Percentiles rank a stretch among this genome's conserved stretches.
These are phyloP conservation scores for Forficula auricularia DNA, from an alignment of 1,140 invertebrate species.

Conservation along the genomic window DNA sequence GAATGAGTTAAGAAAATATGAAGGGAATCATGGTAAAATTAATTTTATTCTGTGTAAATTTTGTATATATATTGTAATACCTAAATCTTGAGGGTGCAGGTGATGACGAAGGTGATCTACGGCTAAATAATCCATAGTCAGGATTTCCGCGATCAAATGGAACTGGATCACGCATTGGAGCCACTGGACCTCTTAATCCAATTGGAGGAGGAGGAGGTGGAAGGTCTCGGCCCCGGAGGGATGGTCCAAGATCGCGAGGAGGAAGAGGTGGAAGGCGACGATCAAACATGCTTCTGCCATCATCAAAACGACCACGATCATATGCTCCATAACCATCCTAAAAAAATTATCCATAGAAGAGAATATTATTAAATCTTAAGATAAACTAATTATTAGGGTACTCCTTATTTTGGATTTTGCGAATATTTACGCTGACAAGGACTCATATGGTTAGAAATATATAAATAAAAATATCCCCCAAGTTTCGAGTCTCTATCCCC, in stretches of 20 bases:
- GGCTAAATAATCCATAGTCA: slow-evolving; percentile 66
- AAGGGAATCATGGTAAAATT: slow-evolving; percentile 26
- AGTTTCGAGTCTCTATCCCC: no score
- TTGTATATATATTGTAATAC: no score
- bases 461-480: no score
- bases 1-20: slow-evolving; percentile 20
- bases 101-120: slow-evolving; percentile 47
- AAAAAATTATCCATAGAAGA: slow-evolving; percentile 5
- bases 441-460: no score
- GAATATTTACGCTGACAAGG: no score
- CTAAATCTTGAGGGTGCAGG: slow-evolving; percentile 30
- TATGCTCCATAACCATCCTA: slow-evolving; percentile 7
- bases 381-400: no score
- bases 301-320: slow-evolving; percentile 35
- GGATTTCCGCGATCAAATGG: slow-evolving; percentile 24
- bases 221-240: slow-evolving; percentile 42
- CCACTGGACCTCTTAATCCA: slow-evolving; percentile 30
- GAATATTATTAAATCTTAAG: neutral
- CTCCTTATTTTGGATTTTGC: no score
- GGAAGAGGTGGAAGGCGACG: slow-evolving; percentile 49
- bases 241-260: slow-evolving; percentile 36
- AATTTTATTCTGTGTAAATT: slow-evolving; percentile 23
- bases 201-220: slow-evolving; percentile 29
- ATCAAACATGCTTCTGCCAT: slow-evolving; percentile 58
- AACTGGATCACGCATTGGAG: neutral